A percentile compares a stretch with the other conserved stretches of the same genome.
These are phyloP conservation scores for Drosophila helvetica DNA, from an alignment of 2,888 invertebrate genomes.

Conservation along the genomic window DNA sequence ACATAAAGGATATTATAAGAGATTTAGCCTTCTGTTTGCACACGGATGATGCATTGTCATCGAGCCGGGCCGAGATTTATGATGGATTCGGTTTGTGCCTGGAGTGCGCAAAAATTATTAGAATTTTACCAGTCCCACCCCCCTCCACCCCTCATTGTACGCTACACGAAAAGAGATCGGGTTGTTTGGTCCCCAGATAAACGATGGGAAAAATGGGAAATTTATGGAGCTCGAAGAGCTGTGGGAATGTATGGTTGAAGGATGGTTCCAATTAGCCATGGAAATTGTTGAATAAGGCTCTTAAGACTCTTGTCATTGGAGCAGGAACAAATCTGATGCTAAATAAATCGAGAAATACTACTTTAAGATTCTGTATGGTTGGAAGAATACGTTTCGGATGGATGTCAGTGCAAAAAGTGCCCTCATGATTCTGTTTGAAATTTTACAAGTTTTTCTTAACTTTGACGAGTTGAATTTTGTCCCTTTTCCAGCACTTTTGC, in stretches of 20 bases:
- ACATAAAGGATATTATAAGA: conserved; percentile 81
- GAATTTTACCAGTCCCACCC: conserved; percentile 62
- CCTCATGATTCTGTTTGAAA: too few species aligned
- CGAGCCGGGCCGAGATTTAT: conserved; percentile 82
- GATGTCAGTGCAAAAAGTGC: too few species aligned
- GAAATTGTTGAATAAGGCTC: not conserved
- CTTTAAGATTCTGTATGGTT: too few species aligned
- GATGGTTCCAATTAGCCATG: not conserved
- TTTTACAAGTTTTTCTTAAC: not conserved
- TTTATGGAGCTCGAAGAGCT: not conserved
- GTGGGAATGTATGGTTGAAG: not conserved
- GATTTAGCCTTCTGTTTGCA: conserved; percentile 81
- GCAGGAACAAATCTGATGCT: too few species aligned
- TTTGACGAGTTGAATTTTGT: not conserved
- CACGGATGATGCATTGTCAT: conserved; percentile 83
- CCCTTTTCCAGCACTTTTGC: not conserved
- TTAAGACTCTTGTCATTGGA: too few species aligned
- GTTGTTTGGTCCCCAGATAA: conserved; percentile 12
- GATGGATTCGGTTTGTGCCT: conserved; percentile 80
- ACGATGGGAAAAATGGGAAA: not conserved
- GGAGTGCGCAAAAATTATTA: conserved; percentile 78
- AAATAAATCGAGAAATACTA: too few species aligned
- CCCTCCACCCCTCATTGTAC: conserved; percentile 21
- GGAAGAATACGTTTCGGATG: too few species aligned
- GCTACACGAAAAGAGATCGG: conserved; percentile 43